Conservation (phyloP, 1,140 invertebrate species). For the Akabosia matsudoensis region DNA sequence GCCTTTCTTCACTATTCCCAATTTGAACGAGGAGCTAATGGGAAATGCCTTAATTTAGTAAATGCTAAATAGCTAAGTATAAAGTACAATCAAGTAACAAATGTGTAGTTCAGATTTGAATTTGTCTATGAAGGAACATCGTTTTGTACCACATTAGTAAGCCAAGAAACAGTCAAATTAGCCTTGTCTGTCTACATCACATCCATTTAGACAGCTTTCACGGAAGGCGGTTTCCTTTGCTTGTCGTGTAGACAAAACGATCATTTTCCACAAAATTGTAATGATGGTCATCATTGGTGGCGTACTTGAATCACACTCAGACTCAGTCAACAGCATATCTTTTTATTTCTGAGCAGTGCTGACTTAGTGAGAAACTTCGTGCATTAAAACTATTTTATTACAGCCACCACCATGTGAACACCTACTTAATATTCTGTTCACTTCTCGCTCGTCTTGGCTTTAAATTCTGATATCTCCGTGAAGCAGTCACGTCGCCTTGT, state of each 20-base stretch:
- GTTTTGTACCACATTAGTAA: neutral
- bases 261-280: neutral
- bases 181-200: neutral
- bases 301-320: neutral
- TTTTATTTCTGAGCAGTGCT: neutral
- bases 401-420: neutral
- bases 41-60: too few species aligned
- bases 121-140: neutral
- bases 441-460: neutral
- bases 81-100: too few species aligned
- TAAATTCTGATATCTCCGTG: conserved; percentile 1
- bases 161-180: neutral
- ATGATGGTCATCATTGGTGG: conserved; percentile 8
- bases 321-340: too few species aligned
- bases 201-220: neutral
- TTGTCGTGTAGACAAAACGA: neutral
- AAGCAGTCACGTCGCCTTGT: conserved; percentile 17
- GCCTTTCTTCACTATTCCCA: too few species aligned
- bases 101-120: too few species aligned
- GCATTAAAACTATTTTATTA: conserved; percentile 18
- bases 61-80: too few species aligned
- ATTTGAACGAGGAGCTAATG: too few species aligned
- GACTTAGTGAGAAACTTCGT: conserved; percentile 1
- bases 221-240: neutral
- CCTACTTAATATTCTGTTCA: conserved; percentile 16